phyloP scores from a whole-genome alignment of 2,888 invertebrate genomes.

The Salpingus planirostris region DNA sequence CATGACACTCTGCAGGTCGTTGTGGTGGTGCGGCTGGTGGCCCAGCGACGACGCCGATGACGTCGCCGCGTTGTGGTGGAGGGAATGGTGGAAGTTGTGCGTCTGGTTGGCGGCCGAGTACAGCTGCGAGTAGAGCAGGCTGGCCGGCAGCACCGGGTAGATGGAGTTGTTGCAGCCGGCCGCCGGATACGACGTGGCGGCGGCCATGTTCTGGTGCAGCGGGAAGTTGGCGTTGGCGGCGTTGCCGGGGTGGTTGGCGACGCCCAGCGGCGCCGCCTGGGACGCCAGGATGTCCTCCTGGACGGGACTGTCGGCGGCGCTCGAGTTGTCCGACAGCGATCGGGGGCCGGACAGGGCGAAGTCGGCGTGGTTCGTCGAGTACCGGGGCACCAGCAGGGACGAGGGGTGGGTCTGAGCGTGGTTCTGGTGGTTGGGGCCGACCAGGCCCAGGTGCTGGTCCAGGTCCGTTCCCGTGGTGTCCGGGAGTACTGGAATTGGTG shows the following conservation, averaged over 20 bases:
- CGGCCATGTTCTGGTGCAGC: slow-evolving; percentile 45
- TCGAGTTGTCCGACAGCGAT: slow-evolving; percentile 73
- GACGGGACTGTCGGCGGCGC: slow-evolving; percentile 74
- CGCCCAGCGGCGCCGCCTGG: slow-evolving; percentile 36
- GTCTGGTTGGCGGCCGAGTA: slow-evolving; percentile 72
- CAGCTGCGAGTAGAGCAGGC: slow-evolving; percentile 73
- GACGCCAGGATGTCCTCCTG: slow-evolving; percentile 66
- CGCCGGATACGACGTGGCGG: slow-evolving; percentile 42
- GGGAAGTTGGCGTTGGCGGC: slow-evolving; percentile 52
- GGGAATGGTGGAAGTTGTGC: slow-evolving; percentile 61
- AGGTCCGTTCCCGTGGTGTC: slow-evolving; percentile 68
- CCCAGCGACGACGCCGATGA: too few relatives aligned
- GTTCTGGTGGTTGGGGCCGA: slow-evolving; percentile 47
- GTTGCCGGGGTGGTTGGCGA: slow-evolving; percentile 36
- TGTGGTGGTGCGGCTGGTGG: slow-evolving; percentile 46
- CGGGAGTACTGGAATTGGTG: slow-evolving; percentile 64
- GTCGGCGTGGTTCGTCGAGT: slow-evolving; percentile 54
- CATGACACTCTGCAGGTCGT: slow-evolving; percentile 67
- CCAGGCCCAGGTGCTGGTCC: slow-evolving; percentile 63
- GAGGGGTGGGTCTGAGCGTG: slow-evolving; percentile 40
- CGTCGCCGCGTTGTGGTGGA: slow-evolving; percentile 56
- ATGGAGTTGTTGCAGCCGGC: slow-evolving; percentile 63
- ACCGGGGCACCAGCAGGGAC: slow-evolving; percentile 57
- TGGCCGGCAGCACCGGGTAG: slow-evolving; percentile 72
- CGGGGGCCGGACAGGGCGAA: slow-evolving; percentile 63